Conservation (phyloP, 2,888 invertebrate species). For the Apoderus coryli region DNA sequence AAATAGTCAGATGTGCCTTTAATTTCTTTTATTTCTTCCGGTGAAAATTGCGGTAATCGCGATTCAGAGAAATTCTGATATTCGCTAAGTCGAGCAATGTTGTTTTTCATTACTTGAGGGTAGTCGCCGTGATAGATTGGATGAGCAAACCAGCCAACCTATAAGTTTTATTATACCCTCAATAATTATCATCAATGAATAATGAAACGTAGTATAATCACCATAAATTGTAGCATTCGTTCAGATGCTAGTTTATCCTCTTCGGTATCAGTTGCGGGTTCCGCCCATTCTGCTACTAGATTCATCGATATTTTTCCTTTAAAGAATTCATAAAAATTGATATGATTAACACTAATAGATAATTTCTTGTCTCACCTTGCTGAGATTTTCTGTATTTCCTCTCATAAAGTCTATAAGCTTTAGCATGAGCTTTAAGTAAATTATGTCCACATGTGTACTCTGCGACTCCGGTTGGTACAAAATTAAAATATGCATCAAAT, state of each 20-base stretch:
- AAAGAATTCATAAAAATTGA: too few relatives aligned
- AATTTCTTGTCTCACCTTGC: constrained; percentile 9
- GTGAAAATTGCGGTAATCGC: constrained; percentile 34
- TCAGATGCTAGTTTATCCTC: constrained; percentile 10
- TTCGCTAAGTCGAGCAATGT: constrained; percentile 38
- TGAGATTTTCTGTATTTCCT: constrained; percentile 7
- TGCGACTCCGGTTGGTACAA: too few relatives aligned
- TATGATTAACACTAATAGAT: too few relatives aligned
- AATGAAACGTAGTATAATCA: too few relatives aligned
- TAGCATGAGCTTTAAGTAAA: constrained; percentile 10
- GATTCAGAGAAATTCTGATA: constrained; percentile 9
- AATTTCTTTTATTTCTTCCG: constrained; percentile 41
- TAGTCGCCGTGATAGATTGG: constrained; percentile 53
- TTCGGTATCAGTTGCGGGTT: constrained; percentile 9
- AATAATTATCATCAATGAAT: too few relatives aligned
- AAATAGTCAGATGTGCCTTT: constrained; percentile 49
- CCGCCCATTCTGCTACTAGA: constrained; percentile 5
- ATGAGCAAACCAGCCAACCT: constrained; percentile 50
- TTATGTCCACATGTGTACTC: constrained; percentile 9
- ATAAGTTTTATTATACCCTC: too few relatives aligned
- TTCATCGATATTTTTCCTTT: constrained; percentile 9
- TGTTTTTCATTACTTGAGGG: constrained; percentile 43
- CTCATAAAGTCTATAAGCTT: constrained; percentile 9
- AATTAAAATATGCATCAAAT: too few relatives aligned
- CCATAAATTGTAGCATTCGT: constrained; percentile 6